phyloP scores from a whole-genome alignment of 2,888 invertebrate genomes.

The Brenthis ino region DNA sequence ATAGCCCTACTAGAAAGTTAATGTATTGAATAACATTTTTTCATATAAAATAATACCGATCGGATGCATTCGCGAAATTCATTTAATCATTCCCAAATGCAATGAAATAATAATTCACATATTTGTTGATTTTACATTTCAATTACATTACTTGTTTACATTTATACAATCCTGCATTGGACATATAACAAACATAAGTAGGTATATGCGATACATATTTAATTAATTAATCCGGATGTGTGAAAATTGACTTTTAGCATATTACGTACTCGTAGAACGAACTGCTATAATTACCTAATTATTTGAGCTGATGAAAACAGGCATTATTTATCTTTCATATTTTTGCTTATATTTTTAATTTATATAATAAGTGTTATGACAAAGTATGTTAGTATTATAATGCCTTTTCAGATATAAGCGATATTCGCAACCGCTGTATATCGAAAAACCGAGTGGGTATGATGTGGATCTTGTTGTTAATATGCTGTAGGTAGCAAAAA shows the following conservation, averaged over 20 bases:
- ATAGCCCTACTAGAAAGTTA: too few species aligned
- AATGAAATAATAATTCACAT: background rate
- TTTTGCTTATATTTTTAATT: too few species aligned
- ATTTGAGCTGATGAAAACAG: background rate
- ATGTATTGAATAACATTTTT: too few species aligned
- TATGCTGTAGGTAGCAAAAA: too few species aligned
- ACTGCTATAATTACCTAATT: background rate
- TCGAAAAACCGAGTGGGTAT: too few species aligned
- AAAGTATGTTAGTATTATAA: too few species aligned
- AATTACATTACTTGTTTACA: constrained; percentile 7
- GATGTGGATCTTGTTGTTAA: too few species aligned
- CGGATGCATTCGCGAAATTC: background rate
- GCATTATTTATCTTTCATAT: too few species aligned
- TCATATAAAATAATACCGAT: background rate
- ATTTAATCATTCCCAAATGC: constrained; percentile 8
- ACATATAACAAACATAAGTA: too few species aligned
- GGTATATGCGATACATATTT: background rate
- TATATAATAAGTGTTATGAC: too few species aligned
- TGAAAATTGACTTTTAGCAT: background rate
- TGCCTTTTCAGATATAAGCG: too few species aligned
- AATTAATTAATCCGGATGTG: constrained; percentile 4
- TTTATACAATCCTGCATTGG: background rate
- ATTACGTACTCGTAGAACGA: background rate
- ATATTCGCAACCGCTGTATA: too few species aligned
- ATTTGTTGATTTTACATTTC: constrained; percentile 1